These are phyloP conservation scores for Chaenocephalus aceratus DNA, from an alignment of 2,113 vertebrate species.

Conservation along the genomic window DNA sequence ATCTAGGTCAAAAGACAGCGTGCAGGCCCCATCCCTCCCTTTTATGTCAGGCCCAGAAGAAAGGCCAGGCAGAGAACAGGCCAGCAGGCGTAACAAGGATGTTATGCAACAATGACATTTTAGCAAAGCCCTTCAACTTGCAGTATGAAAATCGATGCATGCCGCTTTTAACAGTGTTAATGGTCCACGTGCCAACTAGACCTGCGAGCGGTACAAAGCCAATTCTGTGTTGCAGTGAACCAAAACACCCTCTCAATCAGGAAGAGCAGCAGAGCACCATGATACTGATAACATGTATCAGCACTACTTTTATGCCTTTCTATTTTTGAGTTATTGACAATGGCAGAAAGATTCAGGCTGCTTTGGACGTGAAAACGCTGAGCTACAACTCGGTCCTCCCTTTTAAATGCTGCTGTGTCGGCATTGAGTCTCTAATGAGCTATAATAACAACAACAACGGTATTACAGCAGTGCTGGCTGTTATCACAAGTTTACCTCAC, in stretches of 20 bases:
- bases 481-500: constrained; percentile 47
- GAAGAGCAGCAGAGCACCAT: neutral
- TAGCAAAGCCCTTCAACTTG: constrained; percentile 13
- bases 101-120: constrained; percentile 29
- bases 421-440: constrained; percentile 56
- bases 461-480: constrained; percentile 35
- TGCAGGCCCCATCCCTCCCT: neutral
- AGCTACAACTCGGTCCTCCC: constrained; percentile 14
- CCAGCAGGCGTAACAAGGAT: constrained; percentile 5
- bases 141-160: neutral
- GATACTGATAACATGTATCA: neutral
- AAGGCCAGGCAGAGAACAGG: constrained; percentile 2
- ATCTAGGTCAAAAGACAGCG: constrained; percentile 26
- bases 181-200: neutral
- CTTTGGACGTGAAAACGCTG: constrained; percentile 18
- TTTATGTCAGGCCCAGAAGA: constrained; percentile 12
- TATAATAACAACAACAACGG: constrained; percentile 58
- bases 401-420: constrained; percentile 53
- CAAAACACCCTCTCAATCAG: neutral
- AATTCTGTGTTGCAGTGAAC: neutral
- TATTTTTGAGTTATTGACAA: neutral
- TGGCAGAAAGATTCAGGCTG: neutral
- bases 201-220: neutral
- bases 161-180: neutral
- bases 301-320: neutral